Evolutionary conservation across 2,888 invertebrate genomes (phyloP), one percentile per base, ranked within the genome.

Genomic region (Troglohyphantes excavatus): DNA sequence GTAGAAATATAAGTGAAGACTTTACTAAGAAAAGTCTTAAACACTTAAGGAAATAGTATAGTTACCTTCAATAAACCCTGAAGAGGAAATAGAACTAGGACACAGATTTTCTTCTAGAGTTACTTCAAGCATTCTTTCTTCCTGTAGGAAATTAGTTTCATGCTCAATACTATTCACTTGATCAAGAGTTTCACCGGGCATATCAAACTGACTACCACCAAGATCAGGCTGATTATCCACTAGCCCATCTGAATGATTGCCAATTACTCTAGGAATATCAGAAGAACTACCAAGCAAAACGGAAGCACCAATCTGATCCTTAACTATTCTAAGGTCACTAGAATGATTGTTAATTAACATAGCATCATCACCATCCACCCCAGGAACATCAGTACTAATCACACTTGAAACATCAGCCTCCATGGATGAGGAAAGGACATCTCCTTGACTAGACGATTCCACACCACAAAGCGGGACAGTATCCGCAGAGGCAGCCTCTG

Each of bases 51-150:
- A n/a, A n/a, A n/a, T n/a, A 39, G 39, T 13, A 33, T 17, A 27
- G 65, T 29, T 29, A 89, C 89, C 89, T 79, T 90, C 89, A 19
- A 70, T 70, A 46, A 84, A 90, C 19, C 83, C 78, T 21, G 53
- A n/a, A 33, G 70, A 70, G 19, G 85, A 78, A 23, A 19, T 23
- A 23, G 82, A 59, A 23, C 68, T 39, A n/a, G 78, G 39, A 53
- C 33, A 27, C 33, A 17, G 21, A 17, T 27, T 27, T n/a, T 72
- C 53, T 23, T 78, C 88, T 5, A 19, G 29, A 46, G 19, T 26
- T 7, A 76, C 26, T 72, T 75, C 53, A 70, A 76, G 27, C 1
- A 70, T 23, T 59, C 70, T 68, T 59, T 90, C 89, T 65, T 90
- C 83, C 21, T 90, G 89, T 7, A 90, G 29, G 53, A 90, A 90